Base-by-base conservation (phyloP, 2,888 invertebrate genomes). In the Cephus sareptanus region DNA sequence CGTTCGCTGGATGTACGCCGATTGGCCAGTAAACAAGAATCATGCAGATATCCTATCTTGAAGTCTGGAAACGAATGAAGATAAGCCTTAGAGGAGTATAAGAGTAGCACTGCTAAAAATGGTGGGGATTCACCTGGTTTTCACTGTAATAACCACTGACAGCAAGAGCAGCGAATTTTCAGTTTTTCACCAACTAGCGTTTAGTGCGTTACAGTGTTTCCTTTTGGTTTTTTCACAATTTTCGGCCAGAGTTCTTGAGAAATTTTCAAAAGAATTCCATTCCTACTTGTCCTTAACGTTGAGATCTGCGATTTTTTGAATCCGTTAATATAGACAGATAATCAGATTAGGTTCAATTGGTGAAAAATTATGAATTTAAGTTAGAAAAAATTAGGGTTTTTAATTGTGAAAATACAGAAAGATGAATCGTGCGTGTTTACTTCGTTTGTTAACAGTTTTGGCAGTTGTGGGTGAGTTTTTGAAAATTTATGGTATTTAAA, bases 61-160 rank as follows among this genome's bases (percentile, higher is more conserved):
- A 69, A 75, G 68, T 75, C 69, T 75, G 34, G 12, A 40, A n/a
- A 76, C 68, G 34, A 73, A n/a, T 34, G 3, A 30, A 34, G 74
- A 74, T 74, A 74, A 74, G 74, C 31, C n/a, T 71, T 71, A 71
- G 11, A 34, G 31, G 30, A 34, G 23, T 73, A 77, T 76, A 76
- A 76, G 76, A 68, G 35, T 37, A 30, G 68, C 37, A 56, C 40
- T 56, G 37, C 31, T 76, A 37, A 73, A 37, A 35, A 71, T 34
- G 74, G 77, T 77, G 77, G 77, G 56, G 40, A 35, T 74, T 78
- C 75, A 71, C 71, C 75, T 74, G 75, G 79, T 56, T 56, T 56
- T 56, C 56, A 6, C 78, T 86, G 82, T 81, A 85, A 86, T 84
- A 84, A 83, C 82, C 74, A 80, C 75, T 74, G 77, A 73, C 79